phyloP scores from a whole-genome alignment of 2,888 invertebrate genomes.

The Gymnosoma rotundatum region DNA sequence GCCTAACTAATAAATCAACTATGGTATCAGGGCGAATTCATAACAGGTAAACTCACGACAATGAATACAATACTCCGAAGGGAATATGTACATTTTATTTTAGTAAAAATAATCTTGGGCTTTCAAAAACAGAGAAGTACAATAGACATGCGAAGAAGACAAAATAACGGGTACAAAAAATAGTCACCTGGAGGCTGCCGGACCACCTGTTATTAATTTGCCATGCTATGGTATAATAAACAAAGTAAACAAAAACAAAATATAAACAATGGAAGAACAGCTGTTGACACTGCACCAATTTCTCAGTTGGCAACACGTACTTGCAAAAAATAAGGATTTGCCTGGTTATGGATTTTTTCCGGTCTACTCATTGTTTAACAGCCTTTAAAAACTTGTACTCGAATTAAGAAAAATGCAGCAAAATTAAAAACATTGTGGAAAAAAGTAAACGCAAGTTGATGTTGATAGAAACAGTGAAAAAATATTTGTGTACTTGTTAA shows the following conservation, averaged over 20 bases:
- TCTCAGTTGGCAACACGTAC: constrained; percentile 45
- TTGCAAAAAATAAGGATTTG: constrained; percentile 38
- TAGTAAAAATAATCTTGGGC: too few relatives aligned
- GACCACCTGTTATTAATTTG: too few relatives aligned
- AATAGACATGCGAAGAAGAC: too few relatives aligned
- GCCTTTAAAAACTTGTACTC: constrained; percentile 10
- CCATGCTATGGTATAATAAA: background rate
- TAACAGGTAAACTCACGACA: too few relatives aligned
- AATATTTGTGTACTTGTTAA: background rate
- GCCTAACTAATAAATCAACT: too few relatives aligned
- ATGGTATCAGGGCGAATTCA: too few relatives aligned
- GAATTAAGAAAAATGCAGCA: constrained; percentile 21
- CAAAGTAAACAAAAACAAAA: background rate
- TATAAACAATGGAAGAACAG: constrained; percentile 24
- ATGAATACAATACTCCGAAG: too few relatives aligned
- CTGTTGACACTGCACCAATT: background rate
- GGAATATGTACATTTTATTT: too few relatives aligned
- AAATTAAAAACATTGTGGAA: background rate
- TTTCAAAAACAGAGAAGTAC: too few relatives aligned
- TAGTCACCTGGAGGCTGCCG: too few relatives aligned
- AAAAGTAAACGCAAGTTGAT: background rate
- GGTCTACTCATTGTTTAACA: constrained; percentile 14
- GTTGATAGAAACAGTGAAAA: background rate
- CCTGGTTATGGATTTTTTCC: constrained; percentile 49
- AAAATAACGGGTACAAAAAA: too few relatives aligned